These are phyloP conservation scores for Alectura lathami DNA, from an alignment of 2,113 vertebrate genomes.

Conservation along the genomic window DNA sequence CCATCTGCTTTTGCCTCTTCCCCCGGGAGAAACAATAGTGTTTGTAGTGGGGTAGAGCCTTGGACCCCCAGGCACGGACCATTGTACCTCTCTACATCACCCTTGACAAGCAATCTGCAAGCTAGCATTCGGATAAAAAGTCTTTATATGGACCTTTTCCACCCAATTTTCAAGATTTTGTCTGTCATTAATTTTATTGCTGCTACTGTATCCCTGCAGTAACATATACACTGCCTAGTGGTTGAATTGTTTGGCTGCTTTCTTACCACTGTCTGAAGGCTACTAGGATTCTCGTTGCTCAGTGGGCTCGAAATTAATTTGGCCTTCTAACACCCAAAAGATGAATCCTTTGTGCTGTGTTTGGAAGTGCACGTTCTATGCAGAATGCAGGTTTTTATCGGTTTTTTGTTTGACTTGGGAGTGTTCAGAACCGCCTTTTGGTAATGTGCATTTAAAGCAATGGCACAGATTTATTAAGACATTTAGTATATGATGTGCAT, in stretches of 20 bases:
- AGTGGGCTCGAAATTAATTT: not conserved
- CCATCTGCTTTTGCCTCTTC: not conserved
- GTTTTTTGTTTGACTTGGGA: not conserved
- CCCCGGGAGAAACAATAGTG: not conserved
- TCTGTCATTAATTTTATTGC: accelerated
- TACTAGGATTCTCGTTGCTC: not conserved
- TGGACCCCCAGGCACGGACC: not conserved
- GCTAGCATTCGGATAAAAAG: not conserved
- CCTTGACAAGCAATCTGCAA: accelerated
- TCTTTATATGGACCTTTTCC: not conserved
- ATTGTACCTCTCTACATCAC: not conserved
- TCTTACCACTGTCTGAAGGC: accelerated
- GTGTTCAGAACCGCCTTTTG: not conserved
- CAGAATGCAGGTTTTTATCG: not conserved
- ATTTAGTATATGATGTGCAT: not conserved
- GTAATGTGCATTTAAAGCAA: too few species aligned
- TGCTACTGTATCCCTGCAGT: not conserved
- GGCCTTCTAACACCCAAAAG: not conserved
- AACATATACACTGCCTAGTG: accelerated
- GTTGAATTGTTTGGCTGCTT: not conserved
- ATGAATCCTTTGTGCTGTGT: not conserved
- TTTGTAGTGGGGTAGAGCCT: not conserved
- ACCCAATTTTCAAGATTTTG: not conserved
- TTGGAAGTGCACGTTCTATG: not conserved
- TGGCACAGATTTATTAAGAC: too few species aligned